These are phyloP conservation scores for Notodonta ziczac DNA, from an alignment of 2,888 invertebrate genomes.

Conservation along the genomic window DNA sequence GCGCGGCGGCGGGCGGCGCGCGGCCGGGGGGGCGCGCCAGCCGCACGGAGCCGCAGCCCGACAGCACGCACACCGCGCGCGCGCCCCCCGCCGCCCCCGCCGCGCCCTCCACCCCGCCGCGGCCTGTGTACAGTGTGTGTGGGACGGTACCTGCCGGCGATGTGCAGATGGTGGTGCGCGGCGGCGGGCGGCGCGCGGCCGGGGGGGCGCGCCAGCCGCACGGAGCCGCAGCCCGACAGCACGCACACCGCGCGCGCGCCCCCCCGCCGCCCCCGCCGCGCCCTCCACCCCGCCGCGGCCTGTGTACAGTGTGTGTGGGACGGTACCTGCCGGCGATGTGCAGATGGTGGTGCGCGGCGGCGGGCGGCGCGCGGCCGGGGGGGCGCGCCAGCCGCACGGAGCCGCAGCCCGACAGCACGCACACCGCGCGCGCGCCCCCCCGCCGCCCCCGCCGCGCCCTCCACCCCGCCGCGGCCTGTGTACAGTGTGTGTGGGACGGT, in stretches of 20 bases:
- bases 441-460: no score
- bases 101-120: no score
- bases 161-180: slow-evolving; percentile 86
- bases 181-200: slow-evolving; percentile 80
- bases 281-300: no score
- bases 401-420: slow-evolving; percentile 89
- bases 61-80: slow-evolving; percentile 33
- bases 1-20: slow-evolving; percentile 84
- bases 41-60: slow-evolving; percentile 90
- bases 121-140: no score
- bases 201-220: slow-evolving; percentile 78
- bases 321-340: slow-evolving; percentile 86
- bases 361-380: slow-evolving; percentile 78
- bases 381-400: slow-evolving; percentile 83
- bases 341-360: slow-evolving; percentile 86
- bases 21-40: slow-evolving; percentile 80
- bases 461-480: no score
- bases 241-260: slow-evolving; percentile 43
- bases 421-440: no score
- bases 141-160: slow-evolving; percentile 84
- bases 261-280: no score
- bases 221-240: slow-evolving; percentile 90
- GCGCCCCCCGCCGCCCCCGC: no score
- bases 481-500: no score
- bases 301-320: no score